Percentiles rank a stretch among this genome's conserved stretches.
These are phyloP conservation scores for Chrysogorgia sp. DNA, from an alignment of 92 coral and sea anemone species.

Conservation along the genomic window DNA sequence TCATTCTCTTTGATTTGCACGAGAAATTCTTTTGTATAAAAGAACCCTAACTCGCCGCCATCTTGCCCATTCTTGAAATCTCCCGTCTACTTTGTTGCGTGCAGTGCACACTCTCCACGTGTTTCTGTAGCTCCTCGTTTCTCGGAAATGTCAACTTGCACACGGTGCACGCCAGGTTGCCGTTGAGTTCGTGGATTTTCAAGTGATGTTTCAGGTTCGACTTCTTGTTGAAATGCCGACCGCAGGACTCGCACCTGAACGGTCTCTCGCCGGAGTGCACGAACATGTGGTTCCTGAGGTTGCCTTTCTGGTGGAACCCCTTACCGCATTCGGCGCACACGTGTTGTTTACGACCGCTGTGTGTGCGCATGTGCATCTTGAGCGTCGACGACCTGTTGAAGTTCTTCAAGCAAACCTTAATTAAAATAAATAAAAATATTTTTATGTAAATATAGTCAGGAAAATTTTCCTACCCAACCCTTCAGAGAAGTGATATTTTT, in stretches of 20 bases:
- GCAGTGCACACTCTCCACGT: slow-evolving; percentile 67
- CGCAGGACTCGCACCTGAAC: slow-evolving; percentile 83
- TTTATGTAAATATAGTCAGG: too few relatives aligned
- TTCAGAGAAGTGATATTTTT: too few relatives aligned
- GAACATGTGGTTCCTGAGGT: slow-evolving; percentile 92
- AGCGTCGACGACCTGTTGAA: slow-evolving; percentile 96
- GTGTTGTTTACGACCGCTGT: slow-evolving; percentile 88
- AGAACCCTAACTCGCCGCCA: too few relatives aligned
- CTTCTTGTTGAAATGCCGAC: slow-evolving; percentile 96
- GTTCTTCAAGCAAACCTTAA: slow-evolving; percentile 75
- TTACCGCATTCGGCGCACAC: slow-evolving; percentile 92
- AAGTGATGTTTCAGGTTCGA: slow-evolving; percentile 94
- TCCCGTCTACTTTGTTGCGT: neutral
- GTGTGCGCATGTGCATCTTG: slow-evolving; percentile 94
- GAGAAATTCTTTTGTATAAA: too few relatives aligned
- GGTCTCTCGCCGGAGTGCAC: slow-evolving; percentile 99
- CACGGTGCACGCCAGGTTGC: slow-evolving; percentile 78
- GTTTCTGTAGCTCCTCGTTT: slow-evolving; percentile 77
- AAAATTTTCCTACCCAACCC: too few relatives aligned
- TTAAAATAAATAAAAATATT: too few relatives aligned
- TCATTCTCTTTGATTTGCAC: too few relatives aligned
- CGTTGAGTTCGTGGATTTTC: slow-evolving; percentile 88
- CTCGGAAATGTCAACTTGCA: slow-evolving; percentile 76
- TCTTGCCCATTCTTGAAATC: too few relatives aligned
- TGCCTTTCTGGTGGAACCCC: slow-evolving; percentile 98